A percentile compares a stretch with the other conserved stretches of the same genome.
These are phyloP conservation scores for Drosophila tsacasi DNA, from an alignment of 1,140 invertebrate species.

Conservation along the genomic window DNA sequence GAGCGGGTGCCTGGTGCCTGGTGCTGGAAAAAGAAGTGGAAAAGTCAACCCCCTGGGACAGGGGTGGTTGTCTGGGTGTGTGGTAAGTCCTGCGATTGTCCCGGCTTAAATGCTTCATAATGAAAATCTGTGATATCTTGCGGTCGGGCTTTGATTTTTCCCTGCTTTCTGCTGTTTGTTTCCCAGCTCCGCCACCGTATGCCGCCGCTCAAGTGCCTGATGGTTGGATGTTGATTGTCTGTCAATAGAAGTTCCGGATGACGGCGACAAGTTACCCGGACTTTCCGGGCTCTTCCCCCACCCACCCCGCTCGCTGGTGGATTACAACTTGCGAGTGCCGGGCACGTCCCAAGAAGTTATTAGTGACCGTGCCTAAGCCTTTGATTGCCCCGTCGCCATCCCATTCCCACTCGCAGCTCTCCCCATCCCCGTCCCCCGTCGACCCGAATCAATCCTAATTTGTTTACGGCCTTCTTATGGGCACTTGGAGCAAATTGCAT, in stretches of 20 bases:
- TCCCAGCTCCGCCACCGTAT: conserved; percentile 13
- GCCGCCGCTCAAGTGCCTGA: conserved; percentile 67
- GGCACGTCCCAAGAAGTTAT: conserved; percentile 66
- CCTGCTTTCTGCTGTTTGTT: conserved; percentile 15
- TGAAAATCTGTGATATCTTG: conserved; percentile 82
- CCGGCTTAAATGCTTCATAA: conserved; percentile 79
- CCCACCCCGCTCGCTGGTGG: neutral
- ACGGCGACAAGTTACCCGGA: conserved; percentile 15
- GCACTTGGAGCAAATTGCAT: conserved; percentile 72
- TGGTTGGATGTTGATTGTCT: conserved; percentile 80
- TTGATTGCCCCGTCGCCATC: conserved; percentile 59
- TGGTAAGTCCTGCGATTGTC: conserved; percentile 24
- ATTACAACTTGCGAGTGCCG: conserved; percentile 68
- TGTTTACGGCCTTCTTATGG: conserved; percentile 61
- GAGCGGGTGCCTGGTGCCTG: neutral
- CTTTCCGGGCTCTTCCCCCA: neutral
- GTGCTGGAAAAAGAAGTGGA: conserved; percentile 27
- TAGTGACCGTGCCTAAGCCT: conserved; percentile 73
- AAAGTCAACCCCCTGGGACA: conserved; percentile 31
- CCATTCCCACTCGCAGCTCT: neutral
- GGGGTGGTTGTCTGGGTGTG: neutral
- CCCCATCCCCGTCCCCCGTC: too few relatives aligned
- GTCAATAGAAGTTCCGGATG: conserved; percentile 64
- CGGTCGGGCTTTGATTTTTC: conserved; percentile 70
- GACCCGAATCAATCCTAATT: conserved; percentile 30